Conservation (phyloP, 2,888 invertebrate genomes). For the Agriopis aurantiaria region DNA sequence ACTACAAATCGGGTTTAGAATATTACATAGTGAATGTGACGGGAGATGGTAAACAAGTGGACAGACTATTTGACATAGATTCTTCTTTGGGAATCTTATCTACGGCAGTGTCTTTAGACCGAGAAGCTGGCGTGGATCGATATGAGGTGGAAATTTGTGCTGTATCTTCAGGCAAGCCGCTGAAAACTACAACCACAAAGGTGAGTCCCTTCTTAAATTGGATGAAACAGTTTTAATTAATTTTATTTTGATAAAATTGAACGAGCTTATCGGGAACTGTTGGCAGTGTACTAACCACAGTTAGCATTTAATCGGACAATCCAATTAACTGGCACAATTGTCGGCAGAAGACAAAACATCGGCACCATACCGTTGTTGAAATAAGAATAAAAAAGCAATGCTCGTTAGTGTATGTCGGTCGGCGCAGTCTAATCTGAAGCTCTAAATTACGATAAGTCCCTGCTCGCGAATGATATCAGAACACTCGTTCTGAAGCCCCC, state of each 20-base stretch:
- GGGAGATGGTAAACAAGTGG: slow-evolving; percentile 91
- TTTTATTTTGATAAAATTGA: slow-evolving; percentile 41
- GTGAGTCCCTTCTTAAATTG: slow-evolving; percentile 81
- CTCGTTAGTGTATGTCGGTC: slow-evolving; percentile 82
- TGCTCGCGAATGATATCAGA: slow-evolving; percentile 78
- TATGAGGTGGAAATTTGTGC: slow-evolving; percentile 96
- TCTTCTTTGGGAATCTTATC: slow-evolving; percentile 94
- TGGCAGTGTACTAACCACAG: slow-evolving; percentile 55
- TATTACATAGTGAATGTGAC: slow-evolving; percentile 97
- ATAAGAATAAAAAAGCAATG: slow-evolving; percentile 77
- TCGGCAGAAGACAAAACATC: slow-evolving; percentile 79
- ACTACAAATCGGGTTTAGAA: slow-evolving; percentile 90
- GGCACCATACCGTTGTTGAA: slow-evolving; percentile 76
- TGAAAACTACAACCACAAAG: slow-evolving; percentile 93
- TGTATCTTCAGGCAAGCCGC: slow-evolving; percentile 90
- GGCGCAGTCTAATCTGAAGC: slow-evolving; percentile 80
- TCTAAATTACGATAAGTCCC: slow-evolving; percentile 85
- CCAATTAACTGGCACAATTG: slow-evolving; percentile 81
- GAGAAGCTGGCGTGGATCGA: slow-evolving; percentile 92
- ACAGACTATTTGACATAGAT: slow-evolving; percentile 96
- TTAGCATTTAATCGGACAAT: slow-evolving; percentile 66
- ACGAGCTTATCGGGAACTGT: slow-evolving; percentile 54
- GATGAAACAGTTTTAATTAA: slow-evolving; percentile 21
- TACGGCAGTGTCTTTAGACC: slow-evolving; percentile 93
- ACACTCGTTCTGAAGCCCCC: slow-evolving; percentile 78